phyloP scores from a whole-genome alignment of 2,113 vertebrate genomes.

The Rhinoptilus africanus region DNA sequence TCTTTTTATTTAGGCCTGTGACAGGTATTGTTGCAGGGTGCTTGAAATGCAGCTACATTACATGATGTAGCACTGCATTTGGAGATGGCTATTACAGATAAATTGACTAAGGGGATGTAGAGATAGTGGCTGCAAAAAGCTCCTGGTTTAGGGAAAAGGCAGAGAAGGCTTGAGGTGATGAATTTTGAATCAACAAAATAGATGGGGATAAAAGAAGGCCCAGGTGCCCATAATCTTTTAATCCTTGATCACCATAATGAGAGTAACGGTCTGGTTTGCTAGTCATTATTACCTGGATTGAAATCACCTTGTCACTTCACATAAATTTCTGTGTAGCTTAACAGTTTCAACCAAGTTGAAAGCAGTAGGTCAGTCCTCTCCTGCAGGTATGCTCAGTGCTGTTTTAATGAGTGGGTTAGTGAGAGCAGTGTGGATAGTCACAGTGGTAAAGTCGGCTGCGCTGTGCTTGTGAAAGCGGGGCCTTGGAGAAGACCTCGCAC shows the following conservation, averaged over 20 bases:
- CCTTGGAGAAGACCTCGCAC: background rate
- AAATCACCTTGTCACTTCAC: background rate
- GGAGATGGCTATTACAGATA: background rate
- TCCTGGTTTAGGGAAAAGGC: background rate
- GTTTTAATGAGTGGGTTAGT: background rate
- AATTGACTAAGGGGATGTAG: fast-evolving
- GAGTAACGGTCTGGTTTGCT: background rate
- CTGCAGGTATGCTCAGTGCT: fast-evolving
- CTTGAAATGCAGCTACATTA: fast-evolving
- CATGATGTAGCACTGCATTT: background rate
- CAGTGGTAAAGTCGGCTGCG: background rate
- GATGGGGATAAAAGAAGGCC: background rate
- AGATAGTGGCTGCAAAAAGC: background rate
- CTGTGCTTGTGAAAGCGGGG: background rate
- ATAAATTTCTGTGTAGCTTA: fast-evolving
- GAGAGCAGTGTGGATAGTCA: background rate
- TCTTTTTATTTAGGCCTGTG: background rate
- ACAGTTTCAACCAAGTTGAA: background rate
- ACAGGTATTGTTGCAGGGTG: fast-evolving
- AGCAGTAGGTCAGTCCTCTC: background rate
- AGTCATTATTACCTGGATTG: background rate
- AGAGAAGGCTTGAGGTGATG: too few species aligned
- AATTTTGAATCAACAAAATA: background rate
- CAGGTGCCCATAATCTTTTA: background rate
- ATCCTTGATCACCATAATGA: background rate